A percentile compares a stretch with the other conserved stretches of the same genome.
Conservation (phyloP, 2,113 vertebrate species). For the Vireo altiloquus region DNA sequence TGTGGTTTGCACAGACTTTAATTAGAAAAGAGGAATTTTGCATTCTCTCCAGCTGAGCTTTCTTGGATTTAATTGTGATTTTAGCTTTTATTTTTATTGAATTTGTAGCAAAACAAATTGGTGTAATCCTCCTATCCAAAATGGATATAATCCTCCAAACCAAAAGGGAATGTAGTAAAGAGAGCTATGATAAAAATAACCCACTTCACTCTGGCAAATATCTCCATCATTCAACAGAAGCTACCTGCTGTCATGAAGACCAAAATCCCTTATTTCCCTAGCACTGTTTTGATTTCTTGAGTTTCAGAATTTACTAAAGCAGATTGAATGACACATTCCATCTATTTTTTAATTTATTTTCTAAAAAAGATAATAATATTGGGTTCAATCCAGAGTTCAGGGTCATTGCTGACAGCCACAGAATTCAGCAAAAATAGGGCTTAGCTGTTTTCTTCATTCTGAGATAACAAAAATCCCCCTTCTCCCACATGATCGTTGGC, state of each 20-base stretch:
- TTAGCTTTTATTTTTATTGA: conserved; percentile 61
- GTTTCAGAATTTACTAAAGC: neutral
- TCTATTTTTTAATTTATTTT: neutral
- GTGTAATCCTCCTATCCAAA: conserved; percentile 51
- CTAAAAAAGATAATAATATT: neutral
- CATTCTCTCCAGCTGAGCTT: conserved; percentile 41
- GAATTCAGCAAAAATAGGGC: neutral
- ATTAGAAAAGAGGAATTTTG: conserved; percentile 56
- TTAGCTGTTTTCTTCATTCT: neutral
- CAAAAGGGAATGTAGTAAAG: conserved; percentile 33
- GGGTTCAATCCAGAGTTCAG: neutral
- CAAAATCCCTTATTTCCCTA: neutral
- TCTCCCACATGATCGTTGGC: neutral
- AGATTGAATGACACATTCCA: neutral
- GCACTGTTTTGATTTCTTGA: neutral
- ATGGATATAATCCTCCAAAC: conserved; percentile 24
- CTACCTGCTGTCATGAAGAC: neutral
- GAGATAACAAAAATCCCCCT: neutral
- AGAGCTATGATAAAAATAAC: conserved; percentile 50
- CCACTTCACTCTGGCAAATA: neutral
- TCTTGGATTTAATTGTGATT: conserved; percentile 59
- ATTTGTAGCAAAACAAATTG: conserved; percentile 52
- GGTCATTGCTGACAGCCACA: neutral
- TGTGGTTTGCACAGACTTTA: conserved; percentile 32
- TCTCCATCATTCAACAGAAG: conserved; percentile 1